phyloP scores from a whole-genome alignment of 2,888 invertebrate genomes.

The Eupelmus urozonus region DNA sequence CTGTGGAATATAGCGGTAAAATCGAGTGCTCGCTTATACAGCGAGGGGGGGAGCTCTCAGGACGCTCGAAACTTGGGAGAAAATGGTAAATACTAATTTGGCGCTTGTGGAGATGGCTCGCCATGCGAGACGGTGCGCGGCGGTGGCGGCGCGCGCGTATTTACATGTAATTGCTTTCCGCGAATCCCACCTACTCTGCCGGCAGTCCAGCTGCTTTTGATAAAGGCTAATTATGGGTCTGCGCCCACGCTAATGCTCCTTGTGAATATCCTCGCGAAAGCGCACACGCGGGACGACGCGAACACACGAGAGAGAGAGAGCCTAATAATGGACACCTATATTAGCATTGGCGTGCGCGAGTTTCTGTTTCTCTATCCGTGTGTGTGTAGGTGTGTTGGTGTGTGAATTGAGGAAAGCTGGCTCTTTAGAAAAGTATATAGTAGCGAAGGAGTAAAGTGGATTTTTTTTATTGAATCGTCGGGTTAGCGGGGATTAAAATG shows the following conservation, averaged over 20 bases:
- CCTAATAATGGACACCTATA: slow-evolving; percentile 34
- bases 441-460: not conserved
- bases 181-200: slow-evolving; percentile 73
- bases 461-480: slow-evolving; percentile 1
- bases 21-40: slow-evolving; percentile 47
- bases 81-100: slow-evolving; percentile 69
- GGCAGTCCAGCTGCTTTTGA: slow-evolving; percentile 71
- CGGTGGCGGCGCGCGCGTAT: slow-evolving; percentile 61
- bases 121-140: slow-evolving; percentile 68
- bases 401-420: not conserved
- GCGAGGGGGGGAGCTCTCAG: not conserved
- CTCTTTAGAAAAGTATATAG: slow-evolving; percentile 26
- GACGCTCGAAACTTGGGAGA: slow-evolving; percentile 43
- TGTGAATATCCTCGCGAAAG: slow-evolving; percentile 65
- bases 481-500: too few relatives aligned
- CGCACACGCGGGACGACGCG: not conserved
- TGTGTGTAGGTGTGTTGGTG: too few relatives aligned
- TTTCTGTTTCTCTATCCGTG: too few relatives aligned
- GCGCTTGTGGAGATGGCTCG: slow-evolving; percentile 68
- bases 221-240: slow-evolving; percentile 73
- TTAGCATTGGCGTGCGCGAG: slow-evolving; percentile 13
- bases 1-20: slow-evolving; percentile 62
- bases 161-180: slow-evolving; percentile 75
- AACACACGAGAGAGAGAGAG: not conserved
- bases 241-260: slow-evolving; percentile 70